Percentiles rank a stretch among this genome's conserved stretches.
phyloP scores from a whole-genome alignment of 1,140 invertebrate genomes.

The Papilio polytes region DNA sequence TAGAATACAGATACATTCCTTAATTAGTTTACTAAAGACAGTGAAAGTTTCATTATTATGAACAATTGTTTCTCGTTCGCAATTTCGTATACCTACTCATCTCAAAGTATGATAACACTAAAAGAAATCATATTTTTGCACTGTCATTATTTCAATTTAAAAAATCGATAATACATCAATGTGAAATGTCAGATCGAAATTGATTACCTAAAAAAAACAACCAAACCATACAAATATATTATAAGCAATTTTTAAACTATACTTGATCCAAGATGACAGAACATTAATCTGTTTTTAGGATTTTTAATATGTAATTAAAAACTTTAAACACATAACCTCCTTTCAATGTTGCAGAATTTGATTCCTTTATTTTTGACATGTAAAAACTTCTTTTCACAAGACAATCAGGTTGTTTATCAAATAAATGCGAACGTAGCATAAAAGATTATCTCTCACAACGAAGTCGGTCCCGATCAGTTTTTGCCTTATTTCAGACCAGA shows the following conservation, averaged over 20 bases:
- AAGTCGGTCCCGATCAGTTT: slow-evolving; percentile 41
- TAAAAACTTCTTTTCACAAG: slow-evolving; percentile 17
- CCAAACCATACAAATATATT: not conserved
- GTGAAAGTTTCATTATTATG: not conserved
- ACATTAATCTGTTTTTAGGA: too few relatives aligned
- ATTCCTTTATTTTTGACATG: slow-evolving; percentile 8
- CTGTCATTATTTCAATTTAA: not conserved
- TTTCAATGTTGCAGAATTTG: not conserved
- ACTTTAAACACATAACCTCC: not conserved
- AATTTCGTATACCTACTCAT: not conserved
- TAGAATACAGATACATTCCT: not conserved
- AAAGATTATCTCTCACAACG: slow-evolving; percentile 37
- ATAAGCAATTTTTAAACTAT: not conserved
- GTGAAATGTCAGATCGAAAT: slow-evolving; percentile 1
- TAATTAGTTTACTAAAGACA: not conserved
- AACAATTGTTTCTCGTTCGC: too few relatives aligned
- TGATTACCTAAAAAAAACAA: not conserved
- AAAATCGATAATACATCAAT: slow-evolving; percentile 27
- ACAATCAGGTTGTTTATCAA: slow-evolving; percentile 32
- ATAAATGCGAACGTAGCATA: slow-evolving; percentile 24
- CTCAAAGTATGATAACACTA: not conserved
- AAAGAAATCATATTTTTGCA: not conserved
- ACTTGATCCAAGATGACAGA: not conserved
- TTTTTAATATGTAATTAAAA: not conserved
- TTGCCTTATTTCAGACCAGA: slow-evolving; percentile 59